phyloP scores from a whole-genome alignment of 2,888 invertebrate genomes.

The Hipparchia semele region DNA sequence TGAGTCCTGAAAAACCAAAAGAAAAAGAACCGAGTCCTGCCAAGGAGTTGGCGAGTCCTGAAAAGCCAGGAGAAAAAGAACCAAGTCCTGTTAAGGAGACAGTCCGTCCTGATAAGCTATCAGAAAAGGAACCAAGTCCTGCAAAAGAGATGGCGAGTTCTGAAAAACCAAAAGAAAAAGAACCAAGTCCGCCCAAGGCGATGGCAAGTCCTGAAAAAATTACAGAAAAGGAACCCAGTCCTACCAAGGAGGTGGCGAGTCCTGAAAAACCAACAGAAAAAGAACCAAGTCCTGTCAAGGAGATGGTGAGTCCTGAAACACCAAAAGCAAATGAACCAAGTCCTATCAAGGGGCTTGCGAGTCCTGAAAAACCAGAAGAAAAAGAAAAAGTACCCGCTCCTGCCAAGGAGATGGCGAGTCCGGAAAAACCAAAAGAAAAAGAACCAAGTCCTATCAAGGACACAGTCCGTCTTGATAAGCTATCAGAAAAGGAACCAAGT shows the following conservation, averaged over 20 bases:
- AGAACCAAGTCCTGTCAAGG: neutral
- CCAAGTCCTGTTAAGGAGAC: neutral
- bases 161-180: slow-evolving; percentile 9
- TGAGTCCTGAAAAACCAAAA: no score
- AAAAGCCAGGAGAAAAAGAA: no score
- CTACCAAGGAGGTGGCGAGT: neutral
- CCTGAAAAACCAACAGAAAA: neutral
- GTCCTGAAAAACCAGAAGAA: no score
- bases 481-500: no score
- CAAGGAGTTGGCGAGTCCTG: neutral
- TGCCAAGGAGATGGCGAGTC: no score
- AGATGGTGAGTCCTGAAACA: neutral
- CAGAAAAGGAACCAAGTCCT: slow-evolving; percentile 28
- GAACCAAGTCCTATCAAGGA: neutral
- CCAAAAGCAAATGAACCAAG: slow-evolving; percentile 4
- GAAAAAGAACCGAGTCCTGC: no score
- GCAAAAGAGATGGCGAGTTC: neutral
- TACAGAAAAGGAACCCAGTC: slow-evolving; percentile 6
- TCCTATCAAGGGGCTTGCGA: no score
- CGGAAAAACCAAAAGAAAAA: no score
- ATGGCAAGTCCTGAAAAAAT: no score
- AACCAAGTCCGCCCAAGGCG: no score
- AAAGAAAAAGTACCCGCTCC: no score
- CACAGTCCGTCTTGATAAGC: no score
- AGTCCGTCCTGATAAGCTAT: neutral